Base-by-base conservation (phyloP, 2,888 invertebrate species). In the Sarcophaga subvicina region DNA sequence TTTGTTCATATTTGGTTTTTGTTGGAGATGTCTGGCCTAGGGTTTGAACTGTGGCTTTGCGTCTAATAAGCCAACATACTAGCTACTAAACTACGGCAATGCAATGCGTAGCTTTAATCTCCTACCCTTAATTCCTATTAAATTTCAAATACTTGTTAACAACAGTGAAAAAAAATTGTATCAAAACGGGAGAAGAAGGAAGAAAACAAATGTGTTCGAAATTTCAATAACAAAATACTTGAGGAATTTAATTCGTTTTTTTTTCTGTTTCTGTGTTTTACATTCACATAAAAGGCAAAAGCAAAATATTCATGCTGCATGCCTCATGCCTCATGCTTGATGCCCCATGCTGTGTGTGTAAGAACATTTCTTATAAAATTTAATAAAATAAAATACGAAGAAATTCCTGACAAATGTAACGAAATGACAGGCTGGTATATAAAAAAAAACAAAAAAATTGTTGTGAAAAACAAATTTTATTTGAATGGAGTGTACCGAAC, bases 391-490 rank as follows among this genome's bases (percentile, higher is more conserved):
- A 37, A 37, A 37, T 37, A 37, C 37, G 10, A 37, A 71, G 66
- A 84, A 84, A 84, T 84, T 76, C 84, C 80, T 76, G 17, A 22
- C 64, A 71, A 62, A 12, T 69, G 62, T 54, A 63, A 76, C 69
- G 49, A 70, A 81, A 63, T 76, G 81, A 81, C 81, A 81, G 63
- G 63, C 37, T 70, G 20, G 20, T 20, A 22, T 49, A 54, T 63
- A 76, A 76, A 63, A n/a, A 8, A 27, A 27, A 5, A 6, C 5
- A 62, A 54, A 11, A 69, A 12, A 45, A 25, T 14, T 64, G 14
- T 22, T 12, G 6, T 27, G 49, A 62, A 45, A 17, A 45, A 17
- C 59, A 67, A 4, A 20, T 37, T 37, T 5, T 2, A 4, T 17
- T 27, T n/a, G 2, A 27, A 25, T 8, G 10, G 17, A 27, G 64